A percentile compares a stretch with the other conserved stretches of the same genome.
phyloP scores from a whole-genome alignment of 1,140 invertebrate species.

The Pollicipes pollicipes region DNA sequence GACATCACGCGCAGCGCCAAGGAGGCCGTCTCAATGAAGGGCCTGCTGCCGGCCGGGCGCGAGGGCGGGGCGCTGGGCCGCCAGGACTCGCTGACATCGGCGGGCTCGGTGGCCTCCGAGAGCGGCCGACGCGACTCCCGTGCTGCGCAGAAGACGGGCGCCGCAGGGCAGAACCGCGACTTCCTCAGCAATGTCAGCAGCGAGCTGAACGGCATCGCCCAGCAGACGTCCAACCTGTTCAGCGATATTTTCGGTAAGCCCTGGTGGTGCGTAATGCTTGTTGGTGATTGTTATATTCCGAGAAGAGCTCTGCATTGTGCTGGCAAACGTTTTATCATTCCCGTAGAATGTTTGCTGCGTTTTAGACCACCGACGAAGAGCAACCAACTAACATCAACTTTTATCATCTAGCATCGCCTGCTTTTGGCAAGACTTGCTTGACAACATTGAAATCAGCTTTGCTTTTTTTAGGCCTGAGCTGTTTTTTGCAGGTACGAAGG shows the following conservation, averaged over 20 bases:
- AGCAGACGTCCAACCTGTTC: conserved; percentile 76
- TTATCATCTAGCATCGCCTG: too few species aligned
- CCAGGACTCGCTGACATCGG: not conserved
- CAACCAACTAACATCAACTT: too few species aligned
- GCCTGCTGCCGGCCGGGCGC: conserved; percentile 15
- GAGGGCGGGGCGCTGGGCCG: conserved; percentile 14
- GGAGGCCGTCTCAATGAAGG: conserved; percentile 44
- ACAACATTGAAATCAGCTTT: too few species aligned
- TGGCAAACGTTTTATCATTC: too few species aligned
- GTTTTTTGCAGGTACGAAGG: not conserved
- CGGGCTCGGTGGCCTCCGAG: not conserved
- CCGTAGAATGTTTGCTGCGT: too few species aligned
- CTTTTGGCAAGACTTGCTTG: too few species aligned
- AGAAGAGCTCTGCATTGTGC: too few species aligned
- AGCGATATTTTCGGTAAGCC: conserved; percentile 71
- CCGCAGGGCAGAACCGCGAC: conserved; percentile 22
- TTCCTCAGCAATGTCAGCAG: conserved; percentile 77
- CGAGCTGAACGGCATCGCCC: conserved; percentile 72
- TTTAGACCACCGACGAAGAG: too few species aligned
- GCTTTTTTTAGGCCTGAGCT: too few species aligned
- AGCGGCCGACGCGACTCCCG: not conserved
- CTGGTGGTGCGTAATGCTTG: too few species aligned
- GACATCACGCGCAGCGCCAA: conserved; percentile 81
- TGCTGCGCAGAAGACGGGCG: not conserved
- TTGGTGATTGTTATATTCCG: too few species aligned